Percentiles rank a stretch among this genome's conserved stretches.
phyloP scores from a whole-genome alignment of 2,888 invertebrate species.

The Parnassius mnemosyne region DNA sequence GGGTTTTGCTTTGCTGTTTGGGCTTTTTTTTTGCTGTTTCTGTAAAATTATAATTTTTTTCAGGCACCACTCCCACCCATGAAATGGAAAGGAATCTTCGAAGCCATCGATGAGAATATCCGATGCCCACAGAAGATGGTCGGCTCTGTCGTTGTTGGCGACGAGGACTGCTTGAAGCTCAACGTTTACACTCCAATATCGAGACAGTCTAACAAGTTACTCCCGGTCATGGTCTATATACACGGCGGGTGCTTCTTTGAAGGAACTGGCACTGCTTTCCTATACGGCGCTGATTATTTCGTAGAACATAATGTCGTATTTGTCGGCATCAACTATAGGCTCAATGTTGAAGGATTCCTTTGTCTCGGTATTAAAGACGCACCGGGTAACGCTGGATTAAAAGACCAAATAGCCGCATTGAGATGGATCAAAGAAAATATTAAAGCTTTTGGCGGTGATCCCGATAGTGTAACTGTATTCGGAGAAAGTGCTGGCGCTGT shows the following conservation, averaged over 20 bases:
- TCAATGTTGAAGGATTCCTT: conserved; percentile 82
- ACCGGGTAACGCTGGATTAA: conserved; percentile 84
- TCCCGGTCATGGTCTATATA: conserved; percentile 83
- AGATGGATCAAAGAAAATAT: conserved; percentile 68
- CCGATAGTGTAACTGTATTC: conserved; percentile 64
- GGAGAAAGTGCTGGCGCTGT: conserved; percentile 74
- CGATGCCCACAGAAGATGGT: conserved; percentile 63
- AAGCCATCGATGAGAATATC: conserved; percentile 63
- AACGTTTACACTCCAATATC: conserved; percentile 60
- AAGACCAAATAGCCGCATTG: conserved; percentile 71
- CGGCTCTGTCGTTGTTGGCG: conserved; percentile 51
- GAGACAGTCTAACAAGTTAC: conserved; percentile 36
- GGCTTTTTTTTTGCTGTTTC: too few species aligned
- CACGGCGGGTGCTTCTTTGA: conserved; percentile 83
- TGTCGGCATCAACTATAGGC: conserved; percentile 81
- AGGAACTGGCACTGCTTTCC: conserved; percentile 79
- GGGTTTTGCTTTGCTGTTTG: too few species aligned
- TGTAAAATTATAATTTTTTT: background rate
- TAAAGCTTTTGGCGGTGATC: conserved; percentile 63
- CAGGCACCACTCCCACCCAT: conserved; percentile 69
- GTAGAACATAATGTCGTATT: conserved; percentile 80
- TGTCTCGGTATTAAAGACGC: conserved; percentile 82
- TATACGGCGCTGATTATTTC: conserved; percentile 82
- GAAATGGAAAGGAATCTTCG: conserved; percentile 62
- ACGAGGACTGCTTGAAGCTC: conserved; percentile 63